A percentile compares a stretch with the other conserved stretches of the same genome.
These are phyloP conservation scores for Apistogramma diplotaenia DNA, from an alignment of 2,113 vertebrate species.

Conservation along the genomic window DNA sequence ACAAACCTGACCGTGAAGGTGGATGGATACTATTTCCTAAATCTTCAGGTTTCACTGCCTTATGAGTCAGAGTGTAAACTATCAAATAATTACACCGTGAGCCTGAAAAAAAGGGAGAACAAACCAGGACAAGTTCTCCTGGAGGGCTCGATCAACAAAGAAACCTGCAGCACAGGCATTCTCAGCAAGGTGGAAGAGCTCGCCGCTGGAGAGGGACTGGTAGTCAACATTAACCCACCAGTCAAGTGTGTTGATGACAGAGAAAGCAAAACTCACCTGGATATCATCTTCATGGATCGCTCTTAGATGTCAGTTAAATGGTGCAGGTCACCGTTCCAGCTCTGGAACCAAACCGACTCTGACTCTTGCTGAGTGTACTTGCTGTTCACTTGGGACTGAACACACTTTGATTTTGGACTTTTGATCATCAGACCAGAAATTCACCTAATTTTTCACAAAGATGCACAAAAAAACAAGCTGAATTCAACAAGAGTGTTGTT, in stretches of 20 bases:
- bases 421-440: fast-evolving
- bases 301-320: not conserved
- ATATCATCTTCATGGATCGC: conserved; percentile 32
- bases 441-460: not conserved
- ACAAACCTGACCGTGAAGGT: fast-evolving
- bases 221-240: not conserved
- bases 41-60: conserved; percentile 46
- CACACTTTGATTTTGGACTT: fast-evolving
- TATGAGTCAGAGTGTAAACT: fast-evolving
- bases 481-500: not conserved
- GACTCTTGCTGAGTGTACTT: not conserved
- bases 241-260: fast-evolving
- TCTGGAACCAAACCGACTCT: not conserved
- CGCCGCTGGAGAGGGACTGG: fast-evolving
- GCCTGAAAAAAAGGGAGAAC: fast-evolving
- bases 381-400: not conserved
- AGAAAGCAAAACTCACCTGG: conserved; percentile 7
- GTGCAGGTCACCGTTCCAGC: not conserved
- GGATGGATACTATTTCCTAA: conserved; percentile 67
- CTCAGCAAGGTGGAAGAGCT: conserved; percentile 31
- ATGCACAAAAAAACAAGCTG: not conserved
- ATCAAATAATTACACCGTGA: not conserved
- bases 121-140: not conserved
- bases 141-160: fast-evolving
- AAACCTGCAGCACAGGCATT: conserved; percentile 46